Evolutionary conservation across 2,888 invertebrate species (phyloP).

Genomic region (Cataglyphis cursor): DNA sequence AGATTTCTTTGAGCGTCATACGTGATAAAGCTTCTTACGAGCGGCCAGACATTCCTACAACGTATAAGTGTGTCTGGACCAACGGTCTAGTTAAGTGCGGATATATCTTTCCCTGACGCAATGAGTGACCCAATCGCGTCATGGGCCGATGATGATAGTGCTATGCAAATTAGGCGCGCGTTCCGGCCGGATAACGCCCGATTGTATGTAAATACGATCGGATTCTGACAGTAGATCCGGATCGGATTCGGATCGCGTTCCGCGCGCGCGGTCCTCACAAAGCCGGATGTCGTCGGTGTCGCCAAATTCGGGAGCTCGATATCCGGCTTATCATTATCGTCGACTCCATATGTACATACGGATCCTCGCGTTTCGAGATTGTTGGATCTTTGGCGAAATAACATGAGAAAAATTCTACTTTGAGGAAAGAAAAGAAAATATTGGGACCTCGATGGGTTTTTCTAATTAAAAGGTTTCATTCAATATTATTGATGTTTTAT

Average conservation of each 20-base stretch:
- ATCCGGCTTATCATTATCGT: constrained; percentile 70
- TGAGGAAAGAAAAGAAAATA: neutral
- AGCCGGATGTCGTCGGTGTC: constrained; percentile 66
- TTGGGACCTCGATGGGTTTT: neutral
- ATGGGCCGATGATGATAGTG: constrained; percentile 66
- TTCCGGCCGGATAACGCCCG: constrained; percentile 73
- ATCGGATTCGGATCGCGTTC: constrained; percentile 61
- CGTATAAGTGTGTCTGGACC: neutral
- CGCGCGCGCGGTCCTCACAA: constrained; percentile 13
- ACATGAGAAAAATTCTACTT: neutral
- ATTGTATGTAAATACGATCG: constrained; percentile 79
- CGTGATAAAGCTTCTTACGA: constrained; percentile 17
- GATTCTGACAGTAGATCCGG: constrained; percentile 71
- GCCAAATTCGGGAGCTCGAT: constrained; percentile 41
- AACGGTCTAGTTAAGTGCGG: neutral
- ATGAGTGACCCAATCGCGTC: constrained; percentile 46
- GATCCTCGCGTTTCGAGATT: neutral
- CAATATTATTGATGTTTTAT: neutral
- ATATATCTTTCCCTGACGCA: constrained; percentile 27
- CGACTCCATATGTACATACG: constrained; percentile 52
- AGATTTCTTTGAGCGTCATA: neutral
- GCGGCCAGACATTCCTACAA: neutral
- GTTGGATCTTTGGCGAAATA: neutral
- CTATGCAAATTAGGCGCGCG: constrained; percentile 72
- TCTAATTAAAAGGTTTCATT: neutral